Base-by-base conservation (phyloP, 2,113 vertebrate genomes). In the Saimiri boliviensis region DNA sequence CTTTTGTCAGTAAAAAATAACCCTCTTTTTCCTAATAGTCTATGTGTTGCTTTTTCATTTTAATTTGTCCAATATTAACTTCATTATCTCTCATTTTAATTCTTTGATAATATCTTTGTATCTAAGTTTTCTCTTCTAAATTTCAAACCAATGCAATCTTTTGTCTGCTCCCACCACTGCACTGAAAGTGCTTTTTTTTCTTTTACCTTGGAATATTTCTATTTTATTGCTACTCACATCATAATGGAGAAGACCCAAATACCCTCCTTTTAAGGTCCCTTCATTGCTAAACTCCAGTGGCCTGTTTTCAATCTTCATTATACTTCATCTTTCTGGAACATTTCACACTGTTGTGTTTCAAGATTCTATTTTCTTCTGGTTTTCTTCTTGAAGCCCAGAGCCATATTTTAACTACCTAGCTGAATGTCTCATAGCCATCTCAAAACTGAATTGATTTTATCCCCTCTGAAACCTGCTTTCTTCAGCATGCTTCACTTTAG, bases 331-430 rank as follows among this genome's bases (percentile, higher is more conserved):
- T 80, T 88, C 45, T 45, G 52, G 13, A 91, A 95, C 63, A 95
- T 68, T 92, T 95, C 60, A 52, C 47, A 91, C 13, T 81, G 60
- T 76, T 73, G 14, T 81, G 89, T 96, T 88, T 47, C n/a, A 95
- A 52, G 40, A 85, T 25, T 42, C 2, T 58, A 16, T 86, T 86
- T 86, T 96, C 35, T 73, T 88, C 52, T 60, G 54, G 19, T 45
- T 86, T 92, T 86, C 58, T 86, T 87, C 60, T 82, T 80, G 77
- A 91, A 79, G 10, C 10, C 56, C 45, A 73, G 27, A 93, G 70
- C 40, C 30, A 19, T 56, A 85, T 74, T 91, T 96, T 83, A 52
- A 79, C 27, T 68, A 68, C 35, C 47, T 85, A 85, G 30, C 11
- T 85, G 35, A 88, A 85, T 60, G 21, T 79, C 21, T 23, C 56